Base-by-base conservation (phyloP, 2,797 vertebrate genomes). In the Cercopithecus hamlyni region DNA sequence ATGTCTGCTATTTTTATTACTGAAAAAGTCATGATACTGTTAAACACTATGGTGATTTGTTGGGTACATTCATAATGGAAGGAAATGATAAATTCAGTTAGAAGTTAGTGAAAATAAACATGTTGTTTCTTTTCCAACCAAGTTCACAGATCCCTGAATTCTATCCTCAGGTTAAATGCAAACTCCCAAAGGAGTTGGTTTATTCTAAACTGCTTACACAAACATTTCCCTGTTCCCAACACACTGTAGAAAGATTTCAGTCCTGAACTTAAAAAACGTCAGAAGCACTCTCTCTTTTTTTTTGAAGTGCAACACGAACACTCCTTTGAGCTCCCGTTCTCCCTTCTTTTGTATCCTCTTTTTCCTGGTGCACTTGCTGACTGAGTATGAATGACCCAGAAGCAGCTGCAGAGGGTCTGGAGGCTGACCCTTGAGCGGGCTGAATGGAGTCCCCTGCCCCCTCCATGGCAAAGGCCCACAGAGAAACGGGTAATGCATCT, bases 41-140 rank as follows among this genome's bases (percentile, higher is more conserved):
- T 94, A 81, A 95, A 90, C 39, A 64, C 48, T 55, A 33, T 7
- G 41, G 36, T 52, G 39, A 13, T 85, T 97, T 92, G 33, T 93
- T 92, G 88, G 4, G 27, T 82, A 83, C n/a, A 50, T 94, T 94
- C 9, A 55, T 41, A 77, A 55, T 85, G 10, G 58, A 83, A 97
- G 58, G 70, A 93, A 81, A 92, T 61, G 64, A 93, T 73, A 94
- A 22, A 88, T 82, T 95, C n/a, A 90, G 27, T 79, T 86, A 79
- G 52, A 94, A 81, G 41, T 94, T 80, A 92, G 48, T 87, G 92
- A 93, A 98, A 94, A 97, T 67, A 91, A 93, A 58, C 45, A 83
- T 30, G 57, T 64, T 77, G 52, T 97, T 91, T 93, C 24, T 95
- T 93, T 82, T 70, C 22, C 33, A 90, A 57, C 30, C 70, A 95